Percentiles rank a stretch among this genome's conserved stretches.
phyloP scores from a whole-genome alignment of 2,888 invertebrate species.

The Ormyrus pomaceus region DNA sequence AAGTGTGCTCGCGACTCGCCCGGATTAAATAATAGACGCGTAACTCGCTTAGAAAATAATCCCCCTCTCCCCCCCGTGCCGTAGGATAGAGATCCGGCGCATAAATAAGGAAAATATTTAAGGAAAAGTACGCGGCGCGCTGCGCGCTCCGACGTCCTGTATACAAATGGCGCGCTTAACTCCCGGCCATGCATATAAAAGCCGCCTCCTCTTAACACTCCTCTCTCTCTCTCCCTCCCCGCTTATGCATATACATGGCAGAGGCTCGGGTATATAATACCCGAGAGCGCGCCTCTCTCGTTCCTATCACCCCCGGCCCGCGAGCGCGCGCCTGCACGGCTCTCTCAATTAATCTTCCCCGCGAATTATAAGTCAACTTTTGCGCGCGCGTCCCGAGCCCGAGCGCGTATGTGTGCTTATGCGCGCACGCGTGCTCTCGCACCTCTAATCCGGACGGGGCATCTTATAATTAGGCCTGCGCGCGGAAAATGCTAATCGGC shows the following conservation, averaged over 20 bases:
- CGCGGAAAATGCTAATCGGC: constrained; percentile 48
- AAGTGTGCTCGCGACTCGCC: background rate
- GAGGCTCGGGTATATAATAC: background rate
- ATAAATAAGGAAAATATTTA: constrained; percentile 36
- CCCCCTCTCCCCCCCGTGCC: background rate
- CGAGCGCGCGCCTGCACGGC: constrained; percentile 7
- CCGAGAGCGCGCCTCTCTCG: no score
- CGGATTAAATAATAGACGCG: constrained; percentile 12
- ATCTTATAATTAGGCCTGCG: constrained; percentile 41
- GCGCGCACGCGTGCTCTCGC: constrained; percentile 7
- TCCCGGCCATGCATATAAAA: background rate
- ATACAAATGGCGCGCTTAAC: constrained; percentile 34
- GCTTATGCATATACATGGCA: constrained; percentile 1
- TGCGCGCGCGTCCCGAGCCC: background rate
- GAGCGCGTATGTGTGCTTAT: background rate
- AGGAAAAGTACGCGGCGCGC: constrained; percentile 1
- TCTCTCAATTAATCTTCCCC: constrained; percentile 47
- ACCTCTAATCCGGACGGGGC: constrained; percentile 10
- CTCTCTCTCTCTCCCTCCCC: background rate
- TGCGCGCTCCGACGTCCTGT: constrained; percentile 16
- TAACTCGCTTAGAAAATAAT: constrained; percentile 13
- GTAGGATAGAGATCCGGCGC: background rate
- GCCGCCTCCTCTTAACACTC: no score
- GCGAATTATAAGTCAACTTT: constrained; percentile 52
- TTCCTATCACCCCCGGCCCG: no score